Percentiles rank a stretch among this genome's conserved stretches.
These are phyloP conservation scores for Colius striatus DNA, from an alignment of 2,113 vertebrate species.

Conservation along the genomic window DNA sequence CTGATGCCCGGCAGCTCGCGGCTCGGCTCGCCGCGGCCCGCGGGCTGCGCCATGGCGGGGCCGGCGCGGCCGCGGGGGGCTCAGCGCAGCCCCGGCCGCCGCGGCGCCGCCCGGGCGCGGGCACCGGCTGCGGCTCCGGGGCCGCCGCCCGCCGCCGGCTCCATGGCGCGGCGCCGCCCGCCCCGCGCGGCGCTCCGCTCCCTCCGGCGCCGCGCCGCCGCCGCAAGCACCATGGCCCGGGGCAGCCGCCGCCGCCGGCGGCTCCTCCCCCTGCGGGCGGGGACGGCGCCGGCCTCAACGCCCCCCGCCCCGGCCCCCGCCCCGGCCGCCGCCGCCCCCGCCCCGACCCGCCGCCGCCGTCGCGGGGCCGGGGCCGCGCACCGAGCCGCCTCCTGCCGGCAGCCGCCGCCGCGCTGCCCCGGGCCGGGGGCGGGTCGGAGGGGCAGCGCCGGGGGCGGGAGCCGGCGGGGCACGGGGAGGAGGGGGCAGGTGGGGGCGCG, in stretches of 20 bases:
- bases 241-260: not conserved
- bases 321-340: not conserved
- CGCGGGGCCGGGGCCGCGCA: not conserved
- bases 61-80: too few species aligned
- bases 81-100: too few species aligned
- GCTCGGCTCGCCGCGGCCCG: slow-evolving; percentile 74
- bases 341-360: not conserved
- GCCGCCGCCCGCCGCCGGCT: too few species aligned
- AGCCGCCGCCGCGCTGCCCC: too few species aligned
- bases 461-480: too few species aligned
- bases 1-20: slow-evolving; percentile 88
- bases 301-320: too few species aligned
- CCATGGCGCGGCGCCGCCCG: too few species aligned
- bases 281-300: not conserved
- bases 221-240: not conserved
- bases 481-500: too few species aligned
- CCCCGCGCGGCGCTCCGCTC: too few species aligned
- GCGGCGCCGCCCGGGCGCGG: too few species aligned
- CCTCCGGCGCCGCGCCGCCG: too few species aligned
- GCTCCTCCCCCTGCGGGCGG: slow-evolving; percentile 40
- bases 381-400: not conserved
- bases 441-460: not conserved
- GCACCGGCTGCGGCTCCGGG: too few species aligned
- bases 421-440: not conserved
- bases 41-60: slow-evolving; percentile 22